These are phyloP conservation scores for Hipposideros armiger DNA, from an alignment of 2,113 vertebrate genomes.

Conservation along the genomic window DNA sequence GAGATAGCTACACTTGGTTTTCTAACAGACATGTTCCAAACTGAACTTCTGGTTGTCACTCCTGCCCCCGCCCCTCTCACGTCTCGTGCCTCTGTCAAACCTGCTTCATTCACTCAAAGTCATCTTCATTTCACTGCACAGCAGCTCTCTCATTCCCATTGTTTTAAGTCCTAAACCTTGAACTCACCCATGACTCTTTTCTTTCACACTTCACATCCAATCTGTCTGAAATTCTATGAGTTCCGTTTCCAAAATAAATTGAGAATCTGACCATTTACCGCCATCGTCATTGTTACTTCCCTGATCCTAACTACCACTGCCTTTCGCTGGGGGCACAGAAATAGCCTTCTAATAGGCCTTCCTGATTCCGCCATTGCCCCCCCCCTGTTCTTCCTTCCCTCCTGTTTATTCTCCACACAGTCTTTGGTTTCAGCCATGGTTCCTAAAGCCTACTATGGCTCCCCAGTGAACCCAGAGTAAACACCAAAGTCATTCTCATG, in stretches of 20 bases:
- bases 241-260: background rate
- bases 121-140: background rate
- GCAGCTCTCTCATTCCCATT: background rate
- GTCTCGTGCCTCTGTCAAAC: background rate
- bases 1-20: background rate
- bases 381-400: background rate
- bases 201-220: background rate
- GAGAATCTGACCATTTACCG: background rate
- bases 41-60: background rate
- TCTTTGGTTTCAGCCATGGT: background rate
- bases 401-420: background rate
- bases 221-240: background rate
- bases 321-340: slow-evolving; percentile 10
- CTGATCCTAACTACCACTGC: background rate
- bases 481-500: background rate
- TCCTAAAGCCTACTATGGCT: background rate
- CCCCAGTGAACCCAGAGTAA: background rate
- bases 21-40: background rate
- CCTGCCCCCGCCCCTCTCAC: background rate
- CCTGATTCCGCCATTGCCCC: background rate
- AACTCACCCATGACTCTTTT: background rate
- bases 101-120: background rate
- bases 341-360: background rate
- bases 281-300: background rate
- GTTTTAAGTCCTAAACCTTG: background rate